Conservation (phyloP, 35 echinoderm and acorn worm genomes). For the Apostichopus californicus region DNA sequence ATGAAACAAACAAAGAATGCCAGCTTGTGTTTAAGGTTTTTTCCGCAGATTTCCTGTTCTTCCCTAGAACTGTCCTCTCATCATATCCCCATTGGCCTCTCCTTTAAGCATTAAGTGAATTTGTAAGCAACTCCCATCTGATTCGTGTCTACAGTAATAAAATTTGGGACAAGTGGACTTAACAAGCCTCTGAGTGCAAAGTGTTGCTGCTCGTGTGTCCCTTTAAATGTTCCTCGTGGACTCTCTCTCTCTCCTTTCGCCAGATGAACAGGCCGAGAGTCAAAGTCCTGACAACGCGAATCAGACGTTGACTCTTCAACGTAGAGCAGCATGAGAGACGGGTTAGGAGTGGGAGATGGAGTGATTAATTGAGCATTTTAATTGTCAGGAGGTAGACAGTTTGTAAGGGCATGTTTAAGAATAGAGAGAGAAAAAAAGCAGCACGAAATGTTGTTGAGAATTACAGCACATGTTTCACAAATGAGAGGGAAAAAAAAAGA, state of each 20-base stretch:
- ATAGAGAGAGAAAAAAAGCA: neutral
- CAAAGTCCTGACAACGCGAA: slow-evolving; percentile 17
- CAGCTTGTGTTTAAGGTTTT: too few relatives aligned
- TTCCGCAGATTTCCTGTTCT: neutral
- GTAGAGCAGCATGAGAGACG: slow-evolving; percentile 7
- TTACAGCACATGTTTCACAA: neutral
- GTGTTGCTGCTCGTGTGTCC: slow-evolving; percentile 10
- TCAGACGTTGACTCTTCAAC: slow-evolving; percentile 30
- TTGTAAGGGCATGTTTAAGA: slow-evolving; percentile 6
- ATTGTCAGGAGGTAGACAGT: slow-evolving; percentile 20
- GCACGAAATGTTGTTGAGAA: neutral
- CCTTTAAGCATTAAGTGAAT: slow-evolving; percentile 9
- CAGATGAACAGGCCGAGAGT: neutral
- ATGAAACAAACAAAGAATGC: too few relatives aligned
- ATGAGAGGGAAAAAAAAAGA: neutral
- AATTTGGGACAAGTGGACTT: slow-evolving; percentile 49
- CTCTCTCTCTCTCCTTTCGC: neutral
- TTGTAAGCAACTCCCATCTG: slow-evolving; percentile 27
- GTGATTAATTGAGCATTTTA: slow-evolving; percentile 49
- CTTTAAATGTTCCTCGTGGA: slow-evolving; percentile 6
- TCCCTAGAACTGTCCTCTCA: neutral
- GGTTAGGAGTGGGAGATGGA: slow-evolving; percentile 5
- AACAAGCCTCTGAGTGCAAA: slow-evolving; percentile 7
- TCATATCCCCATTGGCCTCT: slow-evolving; percentile 17
- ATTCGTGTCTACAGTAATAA: slow-evolving; percentile 33